Evolutionary conservation across 2,888 invertebrate genomes (phyloP), one percentile per base, ranked within the genome.

Genomic region (Arctia plantaginis): DNA sequence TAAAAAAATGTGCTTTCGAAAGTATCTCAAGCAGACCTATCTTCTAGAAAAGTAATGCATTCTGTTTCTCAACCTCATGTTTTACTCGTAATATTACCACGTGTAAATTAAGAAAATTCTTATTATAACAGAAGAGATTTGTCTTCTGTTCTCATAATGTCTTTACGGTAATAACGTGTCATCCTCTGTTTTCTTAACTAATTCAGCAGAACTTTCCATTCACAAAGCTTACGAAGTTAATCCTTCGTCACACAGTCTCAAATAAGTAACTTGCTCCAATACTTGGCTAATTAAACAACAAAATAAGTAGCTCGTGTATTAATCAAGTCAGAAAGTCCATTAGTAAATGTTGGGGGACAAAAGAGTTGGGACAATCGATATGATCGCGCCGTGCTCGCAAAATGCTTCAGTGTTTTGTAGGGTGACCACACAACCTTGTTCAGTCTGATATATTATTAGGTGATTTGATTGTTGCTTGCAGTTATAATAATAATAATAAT

Each of bases 351-450:
- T 80, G 72, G 70, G 72, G 80, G 79, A 85, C 84, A 85, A 85
- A 85, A 85, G 85, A 83, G 85, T 80, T 82, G 78, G 78, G 82
- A 83, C 84, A 84, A 87, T 85, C 81, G 84, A 86, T 84, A 80
- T 79, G 72, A 84, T 78, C 85, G 82, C 81, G 82, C 78, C 78
- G 77, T 79, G 75, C 83, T 80, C 80, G 83, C 80, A 80, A 81
- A 84, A 84, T 51, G 85, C 79, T 79, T 69, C 77, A 73, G 76
- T 77, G 77, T 79, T 83, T 70, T 65, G 73, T 78, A 78, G 76
- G 76, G 69, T 55, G 72, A 66, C 85, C 73, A 78, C 73, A 39
- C n/a, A n/a, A 51, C n/a, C 7, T 51, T 33, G 27, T 44, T 44
- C 0, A 30, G 18, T 15, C 6, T 1, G 3, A 20, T 33, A 64